Percentiles rank a stretch among this genome's conserved stretches.
Evolutionary conservation across 2,797 vertebrate genomes (phyloP).

Genomic region (Danio albolineatus): DNA sequence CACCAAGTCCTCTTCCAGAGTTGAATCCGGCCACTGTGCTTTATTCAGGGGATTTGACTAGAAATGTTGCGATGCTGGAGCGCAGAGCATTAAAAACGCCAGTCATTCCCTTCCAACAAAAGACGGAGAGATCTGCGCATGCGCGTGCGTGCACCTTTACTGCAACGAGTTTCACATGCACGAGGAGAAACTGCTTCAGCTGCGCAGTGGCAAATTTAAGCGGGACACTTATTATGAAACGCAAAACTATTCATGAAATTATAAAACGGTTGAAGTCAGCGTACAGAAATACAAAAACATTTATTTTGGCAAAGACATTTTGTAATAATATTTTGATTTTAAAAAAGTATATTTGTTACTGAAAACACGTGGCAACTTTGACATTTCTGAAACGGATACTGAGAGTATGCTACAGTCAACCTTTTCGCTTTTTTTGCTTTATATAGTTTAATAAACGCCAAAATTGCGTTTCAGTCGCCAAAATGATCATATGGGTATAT

Average conservation of each 20-base stretch:
- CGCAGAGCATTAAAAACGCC: slow-evolving; percentile 59
- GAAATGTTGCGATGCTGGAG: slow-evolving; percentile 42
- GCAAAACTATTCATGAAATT: not conserved
- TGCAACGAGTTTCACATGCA: slow-evolving; percentile 44
- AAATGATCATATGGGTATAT: not conserved
- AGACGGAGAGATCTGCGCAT: slow-evolving; percentile 61
- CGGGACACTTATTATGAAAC: not conserved
- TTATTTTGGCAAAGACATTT: not conserved
- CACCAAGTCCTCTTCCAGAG: slow-evolving; percentile 21
- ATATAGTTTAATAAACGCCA: not conserved
- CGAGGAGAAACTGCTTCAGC: slow-evolving; percentile 7
- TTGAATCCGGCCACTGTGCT: not conserved
- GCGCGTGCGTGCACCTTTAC: slow-evolving; percentile 62
- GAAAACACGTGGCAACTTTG: slow-evolving; percentile 12
- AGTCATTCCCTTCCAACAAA: slow-evolving; percentile 72
- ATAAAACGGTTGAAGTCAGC: too few species aligned
- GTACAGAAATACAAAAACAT: not conserved
- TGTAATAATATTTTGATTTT: not conserved
- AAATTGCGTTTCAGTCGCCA: not conserved
- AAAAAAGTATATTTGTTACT: not conserved
- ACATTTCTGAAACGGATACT: not conserved
- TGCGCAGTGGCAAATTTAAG: not conserved
- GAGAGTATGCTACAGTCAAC: not conserved
- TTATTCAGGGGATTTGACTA: slow-evolving; percentile 20
- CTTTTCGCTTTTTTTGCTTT: not conserved